These are phyloP conservation scores for Scolopax mira DNA, from an alignment of 2,113 vertebrate species.

Conservation along the genomic window DNA sequence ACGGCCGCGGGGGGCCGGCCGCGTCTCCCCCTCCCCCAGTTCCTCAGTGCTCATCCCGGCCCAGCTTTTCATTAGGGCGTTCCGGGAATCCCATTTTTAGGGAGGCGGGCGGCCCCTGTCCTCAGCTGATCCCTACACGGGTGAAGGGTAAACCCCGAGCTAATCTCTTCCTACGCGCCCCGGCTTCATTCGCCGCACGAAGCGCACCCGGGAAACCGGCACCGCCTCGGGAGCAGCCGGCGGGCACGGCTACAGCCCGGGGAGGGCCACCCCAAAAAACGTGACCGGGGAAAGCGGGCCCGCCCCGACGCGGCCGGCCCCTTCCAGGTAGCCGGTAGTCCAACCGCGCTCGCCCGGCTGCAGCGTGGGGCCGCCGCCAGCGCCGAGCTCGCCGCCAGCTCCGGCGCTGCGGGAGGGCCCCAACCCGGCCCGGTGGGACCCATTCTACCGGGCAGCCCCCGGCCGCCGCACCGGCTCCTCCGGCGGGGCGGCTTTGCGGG, in stretches of 20 bases:
- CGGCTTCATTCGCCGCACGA: not conserved
- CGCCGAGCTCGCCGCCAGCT: not conserved
- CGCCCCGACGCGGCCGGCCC: not conserved
- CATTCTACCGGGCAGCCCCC: not conserved
- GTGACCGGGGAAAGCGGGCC: not conserved
- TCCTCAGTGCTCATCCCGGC: not conserved
- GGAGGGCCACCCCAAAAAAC: not conserved
- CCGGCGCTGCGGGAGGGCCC: not conserved
- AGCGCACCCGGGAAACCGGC: not conserved
- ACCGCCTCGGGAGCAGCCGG: not conserved
- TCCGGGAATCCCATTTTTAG: not conserved
- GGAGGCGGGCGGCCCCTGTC: not conserved
- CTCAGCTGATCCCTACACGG: not conserved
- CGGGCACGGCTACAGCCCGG: not conserved
- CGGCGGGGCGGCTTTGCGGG: not conserved
- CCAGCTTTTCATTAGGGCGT: not conserved
- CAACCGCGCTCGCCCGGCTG: not conserved
- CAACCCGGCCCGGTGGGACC: not conserved
- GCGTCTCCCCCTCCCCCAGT: too few relatives aligned
- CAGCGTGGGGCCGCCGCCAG: not conserved
- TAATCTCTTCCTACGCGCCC: not conserved
- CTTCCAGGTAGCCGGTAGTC: not conserved
- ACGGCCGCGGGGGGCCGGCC: not conserved
- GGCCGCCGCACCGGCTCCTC: not conserved
- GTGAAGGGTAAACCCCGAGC: constrained; percentile 1